phyloP scores from a whole-genome alignment of 2,888 invertebrate genomes.

The Heliconius ethilla region DNA sequence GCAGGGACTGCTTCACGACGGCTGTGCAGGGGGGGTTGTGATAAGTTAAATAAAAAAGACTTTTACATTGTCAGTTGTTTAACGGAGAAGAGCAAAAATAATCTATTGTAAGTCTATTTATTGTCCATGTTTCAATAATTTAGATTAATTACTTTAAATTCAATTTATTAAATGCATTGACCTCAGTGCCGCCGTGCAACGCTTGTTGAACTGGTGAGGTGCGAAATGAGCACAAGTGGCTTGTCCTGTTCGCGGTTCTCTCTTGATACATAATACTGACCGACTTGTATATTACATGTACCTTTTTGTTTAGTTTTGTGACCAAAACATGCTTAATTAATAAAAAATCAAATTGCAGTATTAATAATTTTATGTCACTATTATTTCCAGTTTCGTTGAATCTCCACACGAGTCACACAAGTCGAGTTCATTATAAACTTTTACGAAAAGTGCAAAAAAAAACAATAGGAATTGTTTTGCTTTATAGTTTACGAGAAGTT shows the following conservation, averaged over 20 bases:
- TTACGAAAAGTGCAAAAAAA: background rate
- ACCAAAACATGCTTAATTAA: background rate
- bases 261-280: conserved; percentile 16
- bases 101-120: too few species aligned
- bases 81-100: too few species aligned
- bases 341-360: background rate
- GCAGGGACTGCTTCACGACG: too few species aligned
- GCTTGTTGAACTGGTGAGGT: conserved; percentile 47
- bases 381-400: too few species aligned
- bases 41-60: too few species aligned
- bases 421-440: too few species aligned
- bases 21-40: too few species aligned
- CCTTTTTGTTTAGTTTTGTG: background rate
- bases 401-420: too few species aligned
- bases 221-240: conserved; percentile 62
- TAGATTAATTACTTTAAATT: background rate
- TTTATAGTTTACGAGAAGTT: background rate
- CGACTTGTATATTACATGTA: background rate
- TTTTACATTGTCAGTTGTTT: too few species aligned
- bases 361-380: too few species aligned
- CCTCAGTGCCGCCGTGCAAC: conserved; percentile 26
- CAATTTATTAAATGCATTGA: background rate
- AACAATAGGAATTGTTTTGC: background rate
- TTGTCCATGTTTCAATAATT: too few species aligned
- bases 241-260: conserved; percentile 59